Conservation (phyloP, 2,888 invertebrate species). For the Cheilosia vulpina region DNA sequence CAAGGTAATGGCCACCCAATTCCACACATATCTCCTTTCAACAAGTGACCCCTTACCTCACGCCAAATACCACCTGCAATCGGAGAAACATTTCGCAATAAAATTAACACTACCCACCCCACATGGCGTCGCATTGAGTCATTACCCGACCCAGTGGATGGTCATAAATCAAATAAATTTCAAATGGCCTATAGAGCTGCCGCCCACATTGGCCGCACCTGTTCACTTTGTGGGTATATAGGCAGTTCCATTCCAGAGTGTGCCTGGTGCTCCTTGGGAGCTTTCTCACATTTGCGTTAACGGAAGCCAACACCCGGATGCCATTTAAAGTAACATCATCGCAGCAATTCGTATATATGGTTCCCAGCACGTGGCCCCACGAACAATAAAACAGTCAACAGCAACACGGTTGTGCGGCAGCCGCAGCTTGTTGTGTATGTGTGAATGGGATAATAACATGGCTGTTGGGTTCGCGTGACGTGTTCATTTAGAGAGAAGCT, state of each 20-base stretch:
- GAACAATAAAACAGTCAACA: conserved; percentile 71
- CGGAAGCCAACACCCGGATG: conserved; percentile 59
- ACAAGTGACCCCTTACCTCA: no score
- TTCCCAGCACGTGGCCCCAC: conserved; percentile 71
- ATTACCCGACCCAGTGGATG: conserved; percentile 42
- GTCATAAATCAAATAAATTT: conserved; percentile 59
- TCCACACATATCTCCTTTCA: no score
- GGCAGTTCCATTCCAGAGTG: conserved; percentile 8
- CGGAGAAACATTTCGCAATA: not conserved
- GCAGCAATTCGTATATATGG: conserved; percentile 49
- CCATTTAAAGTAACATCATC: conserved; percentile 72
- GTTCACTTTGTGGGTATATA: conserved; percentile 4
- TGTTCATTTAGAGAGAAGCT: conserved; percentile 68
- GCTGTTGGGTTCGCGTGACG: conserved; percentile 73
- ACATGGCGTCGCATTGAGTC: conserved; percentile 59
- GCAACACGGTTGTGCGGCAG: not conserved
- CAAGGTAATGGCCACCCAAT: no score
- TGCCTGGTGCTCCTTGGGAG: conserved; percentile 6
- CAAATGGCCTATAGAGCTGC: conserved; percentile 37
- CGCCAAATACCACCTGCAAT: conserved; percentile 50
- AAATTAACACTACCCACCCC: conserved; percentile 54
- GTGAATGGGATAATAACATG: conserved; percentile 75
- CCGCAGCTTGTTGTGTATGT: conserved; percentile 47
- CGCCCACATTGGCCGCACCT: conserved; percentile 66
- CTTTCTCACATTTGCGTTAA: conserved; percentile 46